These are phyloP conservation scores for Phoeniculus purpureus DNA, from an alignment of 2,797 vertebrate species.

Conservation along the genomic window DNA sequence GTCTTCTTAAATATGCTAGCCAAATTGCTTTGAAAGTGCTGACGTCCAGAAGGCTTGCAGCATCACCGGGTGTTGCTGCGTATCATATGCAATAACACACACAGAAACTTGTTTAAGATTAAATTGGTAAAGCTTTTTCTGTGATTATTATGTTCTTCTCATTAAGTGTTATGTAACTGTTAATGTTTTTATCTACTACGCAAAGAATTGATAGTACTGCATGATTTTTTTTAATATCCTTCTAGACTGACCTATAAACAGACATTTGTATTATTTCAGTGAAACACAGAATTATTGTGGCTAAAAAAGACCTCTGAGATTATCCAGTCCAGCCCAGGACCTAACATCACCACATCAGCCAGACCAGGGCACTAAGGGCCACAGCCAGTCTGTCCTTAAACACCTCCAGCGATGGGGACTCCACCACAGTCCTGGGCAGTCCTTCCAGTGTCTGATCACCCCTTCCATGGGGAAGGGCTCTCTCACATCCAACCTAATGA, in stretches of 20 bases:
- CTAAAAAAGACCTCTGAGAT: too few relatives aligned
- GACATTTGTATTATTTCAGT: background rate
- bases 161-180: background rate
- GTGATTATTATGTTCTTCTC: background rate
- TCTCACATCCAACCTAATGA: too few relatives aligned
- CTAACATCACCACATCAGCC: too few relatives aligned
- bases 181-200: background rate
- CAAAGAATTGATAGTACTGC: background rate
- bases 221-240: background rate
- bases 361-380: too few relatives aligned
- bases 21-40: constrained; percentile 20
- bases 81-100: background rate
- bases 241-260: background rate
- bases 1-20: background rate
- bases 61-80: background rate
- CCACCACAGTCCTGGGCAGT: too few relatives aligned
- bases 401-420: too few relatives aligned
- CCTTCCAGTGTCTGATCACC: too few relatives aligned
- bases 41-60: background rate
- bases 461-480: too few relatives aligned
- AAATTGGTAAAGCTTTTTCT: background rate
- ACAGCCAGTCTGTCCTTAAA: too few relatives aligned
- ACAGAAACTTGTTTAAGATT: background rate
- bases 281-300: too few relatives aligned
- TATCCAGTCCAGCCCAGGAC: too few relatives aligned